Evolutionary conservation across 2,113 vertebrate genomes (phyloP).

Genomic region (Balaeniceps rex): DNA sequence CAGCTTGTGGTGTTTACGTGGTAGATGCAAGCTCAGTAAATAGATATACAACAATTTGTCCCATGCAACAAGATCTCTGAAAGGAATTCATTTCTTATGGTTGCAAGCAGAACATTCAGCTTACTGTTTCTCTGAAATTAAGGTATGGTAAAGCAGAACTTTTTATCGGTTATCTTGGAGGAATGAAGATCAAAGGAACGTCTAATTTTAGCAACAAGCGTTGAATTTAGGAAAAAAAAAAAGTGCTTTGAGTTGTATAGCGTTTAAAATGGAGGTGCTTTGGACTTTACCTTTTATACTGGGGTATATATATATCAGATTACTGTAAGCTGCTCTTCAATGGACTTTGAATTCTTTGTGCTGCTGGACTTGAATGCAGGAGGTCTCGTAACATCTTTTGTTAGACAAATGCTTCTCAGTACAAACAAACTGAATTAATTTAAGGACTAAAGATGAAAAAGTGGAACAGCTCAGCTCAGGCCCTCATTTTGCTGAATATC

Average conservation of each 20-base stretch:
- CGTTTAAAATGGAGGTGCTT: neutral
- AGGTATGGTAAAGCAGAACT: slow-evolving; percentile 1
- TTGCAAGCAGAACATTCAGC: neutral
- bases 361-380: neutral
- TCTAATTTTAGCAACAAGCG: neutral
- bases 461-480: neutral
- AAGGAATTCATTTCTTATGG: neutral
- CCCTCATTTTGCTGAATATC: neutral
- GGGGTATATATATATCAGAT: neutral
- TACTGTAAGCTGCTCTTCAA: neutral
- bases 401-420: neutral
- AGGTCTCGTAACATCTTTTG: neutral
- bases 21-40: neutral
- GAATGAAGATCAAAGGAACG: neutral
- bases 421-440: neutral
- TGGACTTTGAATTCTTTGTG: neutral
- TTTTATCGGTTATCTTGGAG: neutral
- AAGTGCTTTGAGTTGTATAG: neutral
- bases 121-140: neutral
- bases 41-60: neutral
- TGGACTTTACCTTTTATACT: neutral
- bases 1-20: neutral
- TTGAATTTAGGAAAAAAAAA: neutral
- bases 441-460: neutral
- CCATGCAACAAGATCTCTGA: neutral